Evolutionary conservation across 1,140 invertebrate genomes (phyloP).

Genomic region (Diachasmimorpha longicaudata): DNA sequence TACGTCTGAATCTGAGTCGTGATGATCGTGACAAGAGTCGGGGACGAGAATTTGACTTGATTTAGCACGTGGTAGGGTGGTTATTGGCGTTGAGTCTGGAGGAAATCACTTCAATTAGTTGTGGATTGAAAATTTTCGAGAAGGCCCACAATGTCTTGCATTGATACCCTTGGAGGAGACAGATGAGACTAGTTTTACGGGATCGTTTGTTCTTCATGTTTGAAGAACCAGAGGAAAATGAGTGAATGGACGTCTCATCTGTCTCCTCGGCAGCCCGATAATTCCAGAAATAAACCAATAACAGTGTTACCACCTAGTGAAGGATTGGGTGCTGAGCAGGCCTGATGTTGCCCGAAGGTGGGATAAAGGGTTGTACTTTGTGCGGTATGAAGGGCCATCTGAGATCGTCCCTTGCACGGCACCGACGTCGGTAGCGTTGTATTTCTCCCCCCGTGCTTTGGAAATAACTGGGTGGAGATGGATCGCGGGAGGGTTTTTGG

Average conservation of each 20-base stretch:
- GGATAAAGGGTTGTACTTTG: conserved; percentile 47
- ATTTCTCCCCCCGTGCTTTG: conserved; percentile 40
- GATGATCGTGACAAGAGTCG: conserved; percentile 21
- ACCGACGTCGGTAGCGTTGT: conserved; percentile 53
- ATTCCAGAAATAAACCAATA: too few relatives aligned
- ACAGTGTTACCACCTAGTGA: conserved; percentile 38
- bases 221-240: too few relatives aligned
- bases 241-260: too few relatives aligned
- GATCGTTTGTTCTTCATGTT: too few relatives aligned
- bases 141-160: too few relatives aligned
- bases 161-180: too few relatives aligned
- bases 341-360: conserved; percentile 44
- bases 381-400: conserved; percentile 42
- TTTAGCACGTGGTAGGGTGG: conserved; percentile 54
- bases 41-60: conserved; percentile 56
- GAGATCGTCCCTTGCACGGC: conserved; percentile 51
- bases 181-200: too few relatives aligned
- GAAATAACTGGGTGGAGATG: conserved; percentile 56
- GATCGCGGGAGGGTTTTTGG: conserved; percentile 55
- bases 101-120: too few relatives aligned
- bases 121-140: too few relatives aligned
- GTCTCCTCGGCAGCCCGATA: too few relatives aligned
- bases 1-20: background rate
- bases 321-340: conserved; percentile 55
- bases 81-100: conserved; percentile 40